Conservation (phyloP, 2,797 vertebrate genomes). For the Phoxinus dragarum region DNA sequence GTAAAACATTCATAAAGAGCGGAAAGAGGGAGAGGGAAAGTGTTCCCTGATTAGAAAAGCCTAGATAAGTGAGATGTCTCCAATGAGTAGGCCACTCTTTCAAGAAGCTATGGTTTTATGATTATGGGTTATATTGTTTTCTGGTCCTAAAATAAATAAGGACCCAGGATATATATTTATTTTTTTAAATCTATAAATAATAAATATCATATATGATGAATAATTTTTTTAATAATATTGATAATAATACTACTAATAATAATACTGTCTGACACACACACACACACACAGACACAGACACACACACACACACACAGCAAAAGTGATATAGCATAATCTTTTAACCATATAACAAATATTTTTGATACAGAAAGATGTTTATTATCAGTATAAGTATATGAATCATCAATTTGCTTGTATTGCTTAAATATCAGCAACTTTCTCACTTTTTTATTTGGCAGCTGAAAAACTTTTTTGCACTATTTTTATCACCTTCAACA, state of each 20-base stretch:
- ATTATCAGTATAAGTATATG: too few species aligned
- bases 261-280: background rate
- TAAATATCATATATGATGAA: background rate
- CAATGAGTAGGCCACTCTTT: background rate
- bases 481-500: background rate
- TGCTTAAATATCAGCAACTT: background rate
- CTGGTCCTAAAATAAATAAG: background rate
- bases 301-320: too few species aligned
- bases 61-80: conserved; percentile 9
- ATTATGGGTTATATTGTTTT: background rate
- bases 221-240: background rate
- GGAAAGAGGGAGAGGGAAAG: conserved; percentile 8
- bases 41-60: conserved; percentile 31
- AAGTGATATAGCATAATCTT: background rate
- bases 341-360: background rate
- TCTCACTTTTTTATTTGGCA: background rate
- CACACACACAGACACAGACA: too few species aligned
- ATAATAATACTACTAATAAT: background rate
- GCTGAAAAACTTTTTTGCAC: too few species aligned
- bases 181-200: too few species aligned
- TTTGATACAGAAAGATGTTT: background rate
- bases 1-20: conserved; percentile 13
- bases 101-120: background rate
- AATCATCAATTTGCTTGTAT: background rate
- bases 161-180: too few species aligned